Percentiles rank a stretch among this genome's conserved stretches.
phyloP scores from a whole-genome alignment of 2,113 vertebrate species.

The Rhombomys opimus region DNA sequence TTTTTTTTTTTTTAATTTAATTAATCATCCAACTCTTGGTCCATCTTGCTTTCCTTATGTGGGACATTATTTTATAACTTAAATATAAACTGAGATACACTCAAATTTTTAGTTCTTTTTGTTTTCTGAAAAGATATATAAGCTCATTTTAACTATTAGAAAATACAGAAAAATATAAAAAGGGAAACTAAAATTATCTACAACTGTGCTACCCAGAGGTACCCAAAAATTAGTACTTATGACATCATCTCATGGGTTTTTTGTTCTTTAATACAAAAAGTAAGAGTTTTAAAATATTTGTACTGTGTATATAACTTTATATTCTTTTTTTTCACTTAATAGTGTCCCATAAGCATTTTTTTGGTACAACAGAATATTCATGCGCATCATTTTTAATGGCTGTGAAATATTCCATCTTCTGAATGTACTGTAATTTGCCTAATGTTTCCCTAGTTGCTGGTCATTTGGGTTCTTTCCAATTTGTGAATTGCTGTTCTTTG shows the following conservation, averaged over 20 bases:
- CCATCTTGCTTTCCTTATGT: not conserved
- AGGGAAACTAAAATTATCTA: constrained; percentile 60
- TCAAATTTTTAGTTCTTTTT: not conserved
- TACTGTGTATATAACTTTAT: constrained; percentile 24
- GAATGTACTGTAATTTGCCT: constrained; percentile 19
- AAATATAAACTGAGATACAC: not conserved
- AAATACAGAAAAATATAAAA: constrained; percentile 34
- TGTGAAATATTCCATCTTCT: constrained; percentile 15
- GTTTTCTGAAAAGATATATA: constrained; percentile 1
- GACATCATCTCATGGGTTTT: not conserved
- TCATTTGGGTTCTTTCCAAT: constrained; percentile 60
- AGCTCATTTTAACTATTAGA: constrained; percentile 2
- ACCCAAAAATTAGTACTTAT: constrained; percentile 3
- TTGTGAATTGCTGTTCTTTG: constrained; percentile 56
- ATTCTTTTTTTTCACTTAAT: constrained; percentile 63
- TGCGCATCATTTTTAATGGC: constrained; percentile 70
- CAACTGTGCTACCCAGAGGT: not conserved
- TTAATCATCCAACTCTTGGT: not conserved
- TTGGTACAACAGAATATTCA: not conserved
- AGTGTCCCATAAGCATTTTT: constrained; percentile 15
- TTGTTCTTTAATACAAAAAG: constrained; percentile 26
- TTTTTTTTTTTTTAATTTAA: not conserved
- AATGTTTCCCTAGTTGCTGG: not conserved
- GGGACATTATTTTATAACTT: not conserved
- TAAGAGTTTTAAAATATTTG: not conserved